Evolutionary conservation across 2,113 vertebrate genomes (phyloP).

Genomic region (Crocuta crocuta): DNA sequence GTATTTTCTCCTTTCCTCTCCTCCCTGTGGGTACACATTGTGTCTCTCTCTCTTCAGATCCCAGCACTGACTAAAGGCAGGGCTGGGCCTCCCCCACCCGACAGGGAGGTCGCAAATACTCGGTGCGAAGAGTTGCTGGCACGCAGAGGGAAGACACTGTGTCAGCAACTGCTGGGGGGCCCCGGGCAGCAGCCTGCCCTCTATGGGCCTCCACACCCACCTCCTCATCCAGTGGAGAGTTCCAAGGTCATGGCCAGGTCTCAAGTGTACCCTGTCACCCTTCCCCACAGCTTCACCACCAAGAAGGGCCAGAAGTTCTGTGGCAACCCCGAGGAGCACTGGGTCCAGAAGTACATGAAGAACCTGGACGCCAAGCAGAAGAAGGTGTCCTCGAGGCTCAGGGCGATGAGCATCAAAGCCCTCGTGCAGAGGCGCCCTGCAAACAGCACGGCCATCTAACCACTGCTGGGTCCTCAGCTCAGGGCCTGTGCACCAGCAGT

Average conservation of each 20-base stretch:
- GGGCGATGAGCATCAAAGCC: accelerated
- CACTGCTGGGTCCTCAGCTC: background rate
- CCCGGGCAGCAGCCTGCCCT: background rate
- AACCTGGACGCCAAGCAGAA: constrained; percentile 24
- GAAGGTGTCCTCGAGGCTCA: accelerated
- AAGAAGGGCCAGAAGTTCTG: constrained; percentile 44
- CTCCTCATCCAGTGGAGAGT: background rate
- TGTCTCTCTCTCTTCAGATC: background rate
- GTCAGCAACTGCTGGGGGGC: too few relatives aligned
- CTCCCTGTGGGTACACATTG: background rate
- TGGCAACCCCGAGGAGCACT: background rate
- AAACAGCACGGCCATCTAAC: background rate
- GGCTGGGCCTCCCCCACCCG: background rate
- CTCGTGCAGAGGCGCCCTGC: accelerated
- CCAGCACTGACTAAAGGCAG: background rate
- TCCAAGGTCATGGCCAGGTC: too few relatives aligned
- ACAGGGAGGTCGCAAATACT: background rate
- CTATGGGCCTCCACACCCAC: too few relatives aligned
- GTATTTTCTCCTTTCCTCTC: background rate
- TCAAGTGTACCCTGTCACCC: background rate
- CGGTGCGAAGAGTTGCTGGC: background rate
- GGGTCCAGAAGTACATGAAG: constrained; percentile 53
- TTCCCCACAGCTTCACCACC: constrained; percentile 61
- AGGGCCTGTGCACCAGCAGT: background rate
- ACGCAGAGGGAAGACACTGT: accelerated